phyloP scores from a whole-genome alignment of 2,113 vertebrate genomes.

The Mola mola region DNA sequence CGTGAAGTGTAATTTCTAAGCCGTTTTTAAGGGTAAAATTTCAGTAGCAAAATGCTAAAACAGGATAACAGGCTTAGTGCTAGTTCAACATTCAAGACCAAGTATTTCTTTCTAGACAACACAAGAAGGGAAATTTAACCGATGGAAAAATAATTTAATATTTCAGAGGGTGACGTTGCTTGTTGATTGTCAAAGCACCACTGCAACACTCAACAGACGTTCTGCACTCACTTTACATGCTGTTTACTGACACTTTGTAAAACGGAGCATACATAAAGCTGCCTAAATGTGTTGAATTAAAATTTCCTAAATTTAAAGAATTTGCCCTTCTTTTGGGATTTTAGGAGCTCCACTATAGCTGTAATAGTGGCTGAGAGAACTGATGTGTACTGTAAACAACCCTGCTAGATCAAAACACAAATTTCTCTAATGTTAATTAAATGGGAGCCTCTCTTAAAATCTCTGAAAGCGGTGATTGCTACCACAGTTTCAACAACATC shows the following conservation, averaged over 20 bases:
- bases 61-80: too few species aligned
- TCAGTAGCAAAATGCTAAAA: conserved; percentile 10
- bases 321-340: background rate
- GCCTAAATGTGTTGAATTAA: background rate
- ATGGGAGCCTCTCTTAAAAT: background rate
- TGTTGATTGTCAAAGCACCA: conserved; percentile 71
- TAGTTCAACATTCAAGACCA: too few species aligned
- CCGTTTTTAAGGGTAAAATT: background rate
- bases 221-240: background rate
- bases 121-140: too few species aligned
- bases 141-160: too few species aligned
- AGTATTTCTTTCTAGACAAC: too few species aligned
- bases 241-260: background rate
- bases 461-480: background rate
- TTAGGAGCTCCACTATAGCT: background rate
- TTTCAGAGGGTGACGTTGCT: conserved; percentile 20
- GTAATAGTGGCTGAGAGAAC: background rate
- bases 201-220: conserved; percentile 3
- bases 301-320: background rate
- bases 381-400: background rate
- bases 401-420: background rate
- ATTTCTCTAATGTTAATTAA: background rate
- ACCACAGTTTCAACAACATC: too few species aligned
- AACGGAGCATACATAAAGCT: too few species aligned
- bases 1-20: too few species aligned